Conservation (phyloP, 2,797 vertebrate species). For the Paedocypris micromegethes region DNA sequence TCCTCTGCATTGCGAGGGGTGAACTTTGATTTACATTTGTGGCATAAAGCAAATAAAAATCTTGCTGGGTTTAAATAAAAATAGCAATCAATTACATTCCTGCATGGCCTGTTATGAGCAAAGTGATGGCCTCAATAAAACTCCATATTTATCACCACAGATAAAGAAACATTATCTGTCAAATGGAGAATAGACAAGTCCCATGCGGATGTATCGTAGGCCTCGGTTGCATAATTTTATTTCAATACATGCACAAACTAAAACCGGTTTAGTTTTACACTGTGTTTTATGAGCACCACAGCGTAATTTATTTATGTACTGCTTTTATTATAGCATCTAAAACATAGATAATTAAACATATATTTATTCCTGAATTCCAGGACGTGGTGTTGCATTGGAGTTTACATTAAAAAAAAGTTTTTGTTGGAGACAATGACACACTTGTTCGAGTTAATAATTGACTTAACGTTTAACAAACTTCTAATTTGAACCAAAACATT, state of each 20-base stretch:
- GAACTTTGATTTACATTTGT: slow-evolving; percentile 70
- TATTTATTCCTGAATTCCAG: no score
- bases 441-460: no score
- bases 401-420: no score
- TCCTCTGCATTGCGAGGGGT: slow-evolving; percentile 53
- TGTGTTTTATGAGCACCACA: no score
- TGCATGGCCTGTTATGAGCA: slow-evolving; percentile 61
- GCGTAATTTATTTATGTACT: no score
- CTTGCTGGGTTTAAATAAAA: slow-evolving; percentile 61
- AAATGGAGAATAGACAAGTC: slow-evolving; percentile 21
- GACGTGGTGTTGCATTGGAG: no score
- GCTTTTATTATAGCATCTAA: no score
- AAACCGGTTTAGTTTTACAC: no score
- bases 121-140: slow-evolving; percentile 71
- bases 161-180: slow-evolving; percentile 51
- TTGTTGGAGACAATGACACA: no score
- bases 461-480: no score
- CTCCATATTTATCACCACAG: slow-evolving; percentile 61
- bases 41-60: slow-evolving; percentile 64
- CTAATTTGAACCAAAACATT: no score
- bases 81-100: slow-evolving; percentile 68
- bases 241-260: not conserved
- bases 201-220: slow-evolving; percentile 3
- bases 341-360: no score
- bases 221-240: slow-evolving; percentile 3